Conservation (phyloP, 2,797 vertebrate genomes). For the Macropus fuliginosus region DNA sequence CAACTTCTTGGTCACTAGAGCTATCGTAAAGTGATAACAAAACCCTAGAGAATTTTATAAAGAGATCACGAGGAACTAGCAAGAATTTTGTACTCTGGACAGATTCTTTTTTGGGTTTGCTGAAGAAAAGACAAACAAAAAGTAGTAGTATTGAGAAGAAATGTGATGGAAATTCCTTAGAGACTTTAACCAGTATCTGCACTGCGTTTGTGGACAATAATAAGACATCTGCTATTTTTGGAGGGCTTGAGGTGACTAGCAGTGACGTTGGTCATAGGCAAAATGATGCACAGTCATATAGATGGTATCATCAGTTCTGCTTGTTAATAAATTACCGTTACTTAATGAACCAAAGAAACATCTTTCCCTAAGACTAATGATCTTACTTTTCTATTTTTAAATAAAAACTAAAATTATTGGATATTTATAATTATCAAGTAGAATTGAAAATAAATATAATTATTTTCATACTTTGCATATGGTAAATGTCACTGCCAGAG, state of each 20-base stretch:
- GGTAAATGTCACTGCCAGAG: not conserved
- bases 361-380: not conserved
- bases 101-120: not conserved
- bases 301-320: not conserved
- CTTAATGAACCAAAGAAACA: not conserved
- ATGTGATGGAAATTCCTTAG: not conserved
- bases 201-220: not conserved
- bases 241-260: not conserved
- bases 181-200: not conserved
- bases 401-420: not conserved
- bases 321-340: not conserved
- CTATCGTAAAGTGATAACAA: not conserved
- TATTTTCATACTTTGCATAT: not conserved
- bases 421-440: not conserved
- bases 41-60: not conserved
- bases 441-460: not conserved
- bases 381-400: not conserved
- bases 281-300: not conserved
- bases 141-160: not conserved
- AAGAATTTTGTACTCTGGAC: not conserved
- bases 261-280: not conserved
- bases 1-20: not conserved
- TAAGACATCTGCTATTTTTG: fast-evolving
- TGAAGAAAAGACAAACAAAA: not conserved
- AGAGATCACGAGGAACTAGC: not conserved